These are phyloP conservation scores for Sebastolobus alascanus DNA, from an alignment of 2,797 vertebrate genomes.

Conservation along the genomic window DNA sequence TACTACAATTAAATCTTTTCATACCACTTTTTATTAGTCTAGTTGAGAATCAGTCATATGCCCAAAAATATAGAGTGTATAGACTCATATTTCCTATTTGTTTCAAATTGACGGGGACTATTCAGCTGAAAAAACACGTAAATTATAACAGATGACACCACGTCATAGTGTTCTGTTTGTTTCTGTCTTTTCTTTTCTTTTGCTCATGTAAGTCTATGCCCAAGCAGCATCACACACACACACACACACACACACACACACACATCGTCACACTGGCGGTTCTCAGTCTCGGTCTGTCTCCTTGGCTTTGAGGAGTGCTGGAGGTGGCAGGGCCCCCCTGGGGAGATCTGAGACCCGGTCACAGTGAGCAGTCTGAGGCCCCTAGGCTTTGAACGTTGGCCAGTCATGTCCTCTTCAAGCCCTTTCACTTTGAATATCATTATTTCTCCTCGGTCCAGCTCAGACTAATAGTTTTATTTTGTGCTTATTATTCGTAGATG, in stretches of 20 bases:
- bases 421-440: slow-evolving; percentile 45
- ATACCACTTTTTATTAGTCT: neutral
- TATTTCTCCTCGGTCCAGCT: slow-evolving; percentile 16
- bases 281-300: slow-evolving; percentile 31
- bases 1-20: neutral
- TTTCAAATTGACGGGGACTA: neutral
- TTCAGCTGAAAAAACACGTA: neutral
- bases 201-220: neutral
- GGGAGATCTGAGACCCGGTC: slow-evolving; percentile 54
- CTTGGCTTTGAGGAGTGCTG: slow-evolving; percentile 52
- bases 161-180: slow-evolving; percentile 4
- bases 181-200: slow-evolving; percentile 5
- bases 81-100: neutral
- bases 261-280: slow-evolving; percentile 20
- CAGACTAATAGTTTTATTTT: slow-evolving; percentile 14
- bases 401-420: slow-evolving; percentile 55
- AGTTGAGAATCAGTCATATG: neutral
- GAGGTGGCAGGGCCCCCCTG: slow-evolving; percentile 49
- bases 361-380: slow-evolving; percentile 41
- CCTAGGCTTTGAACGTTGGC: slow-evolving; percentile 53
- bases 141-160: neutral
- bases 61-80: neutral
- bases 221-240: neutral
- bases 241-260: neutral
- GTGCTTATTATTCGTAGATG: slow-evolving; percentile 23